Evolutionary conservation across 2,113 vertebrate genomes (phyloP).

Genomic region (Dolichotis patagonum): DNA sequence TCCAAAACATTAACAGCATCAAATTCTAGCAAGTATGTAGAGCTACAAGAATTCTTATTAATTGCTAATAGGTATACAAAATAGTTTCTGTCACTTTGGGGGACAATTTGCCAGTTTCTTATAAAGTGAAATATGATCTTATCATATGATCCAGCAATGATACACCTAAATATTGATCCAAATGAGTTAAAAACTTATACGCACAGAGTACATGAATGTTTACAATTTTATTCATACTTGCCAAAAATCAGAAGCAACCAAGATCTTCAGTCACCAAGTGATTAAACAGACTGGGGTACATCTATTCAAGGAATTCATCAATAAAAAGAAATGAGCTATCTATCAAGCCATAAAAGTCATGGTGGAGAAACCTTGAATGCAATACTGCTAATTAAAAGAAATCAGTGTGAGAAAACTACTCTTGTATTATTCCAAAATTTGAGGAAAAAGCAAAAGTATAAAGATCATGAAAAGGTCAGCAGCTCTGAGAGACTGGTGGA

Average conservation of each 20-base stretch:
- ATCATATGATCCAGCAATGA: neutral
- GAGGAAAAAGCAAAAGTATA: neutral
- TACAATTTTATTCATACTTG: neutral
- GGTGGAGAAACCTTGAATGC: neutral
- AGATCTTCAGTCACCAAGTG: neutral
- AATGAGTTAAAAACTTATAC: neutral
- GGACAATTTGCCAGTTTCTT: constrained; percentile 1
- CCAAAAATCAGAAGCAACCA: neutral
- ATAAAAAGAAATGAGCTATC: neutral
- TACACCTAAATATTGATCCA: neutral
- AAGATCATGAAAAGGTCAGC: neutral
- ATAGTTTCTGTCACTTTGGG: neutral
- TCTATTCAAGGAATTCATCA: neutral
- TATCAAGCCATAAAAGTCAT: neutral
- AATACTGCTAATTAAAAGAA: neutral
- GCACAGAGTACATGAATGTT: neutral
- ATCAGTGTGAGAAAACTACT: neutral
- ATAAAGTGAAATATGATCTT: neutral
- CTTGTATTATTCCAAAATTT: neutral
- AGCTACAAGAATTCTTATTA: neutral
- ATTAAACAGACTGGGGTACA: neutral
- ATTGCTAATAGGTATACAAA: neutral
- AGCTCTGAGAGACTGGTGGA: neutral
- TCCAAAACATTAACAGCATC: neutral
- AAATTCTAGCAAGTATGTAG: neutral